phyloP scores from a whole-genome alignment of 2,113 vertebrate species.

The Macquaria ambigua region DNA sequence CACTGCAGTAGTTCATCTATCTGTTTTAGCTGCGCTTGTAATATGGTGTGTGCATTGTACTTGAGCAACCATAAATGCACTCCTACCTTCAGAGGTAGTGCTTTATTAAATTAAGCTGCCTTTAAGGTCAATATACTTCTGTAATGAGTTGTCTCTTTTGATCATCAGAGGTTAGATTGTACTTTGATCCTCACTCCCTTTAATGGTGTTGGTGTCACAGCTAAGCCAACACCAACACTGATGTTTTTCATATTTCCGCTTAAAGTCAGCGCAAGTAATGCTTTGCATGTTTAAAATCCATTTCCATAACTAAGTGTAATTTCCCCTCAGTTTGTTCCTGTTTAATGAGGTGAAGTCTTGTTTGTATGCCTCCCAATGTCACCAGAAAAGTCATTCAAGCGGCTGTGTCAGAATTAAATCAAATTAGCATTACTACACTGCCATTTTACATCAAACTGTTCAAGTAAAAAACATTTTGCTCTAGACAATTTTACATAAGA shows the following conservation, averaged over 20 bases:
- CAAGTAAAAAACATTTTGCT: constrained; percentile 76
- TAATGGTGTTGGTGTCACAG: constrained; percentile 78
- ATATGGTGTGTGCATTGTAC: constrained; percentile 61
- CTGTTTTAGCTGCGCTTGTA: constrained; percentile 66
- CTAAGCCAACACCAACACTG: constrained; percentile 85
- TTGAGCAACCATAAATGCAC: constrained; percentile 64
- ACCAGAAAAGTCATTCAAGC: constrained; percentile 96
- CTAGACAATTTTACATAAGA: constrained; percentile 83
- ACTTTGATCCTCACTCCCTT: constrained; percentile 77
- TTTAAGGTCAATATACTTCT: constrained; percentile 86
- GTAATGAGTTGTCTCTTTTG: constrained; percentile 85
- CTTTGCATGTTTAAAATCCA: constrained; percentile 99
- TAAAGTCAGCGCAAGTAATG: constrained; percentile 94
- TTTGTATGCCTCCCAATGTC: constrained; percentile 99
- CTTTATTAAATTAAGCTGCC: constrained; percentile 83
- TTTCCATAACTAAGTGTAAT: constrained; percentile 99
- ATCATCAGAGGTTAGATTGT: constrained; percentile 81
- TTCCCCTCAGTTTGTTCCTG: constrained; percentile 99
- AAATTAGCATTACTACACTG: constrained; percentile 93
- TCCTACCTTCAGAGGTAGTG: constrained; percentile 67
- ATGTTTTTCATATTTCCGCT: constrained; percentile 87
- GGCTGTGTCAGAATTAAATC: constrained; percentile 96
- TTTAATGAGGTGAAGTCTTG: constrained; percentile 99
- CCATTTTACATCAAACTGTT: constrained; percentile 84
- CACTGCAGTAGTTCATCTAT: constrained; percentile 51